Conservation (phyloP, 2,113 vertebrate genomes). For the Cephalopterus ornatus region DNA sequence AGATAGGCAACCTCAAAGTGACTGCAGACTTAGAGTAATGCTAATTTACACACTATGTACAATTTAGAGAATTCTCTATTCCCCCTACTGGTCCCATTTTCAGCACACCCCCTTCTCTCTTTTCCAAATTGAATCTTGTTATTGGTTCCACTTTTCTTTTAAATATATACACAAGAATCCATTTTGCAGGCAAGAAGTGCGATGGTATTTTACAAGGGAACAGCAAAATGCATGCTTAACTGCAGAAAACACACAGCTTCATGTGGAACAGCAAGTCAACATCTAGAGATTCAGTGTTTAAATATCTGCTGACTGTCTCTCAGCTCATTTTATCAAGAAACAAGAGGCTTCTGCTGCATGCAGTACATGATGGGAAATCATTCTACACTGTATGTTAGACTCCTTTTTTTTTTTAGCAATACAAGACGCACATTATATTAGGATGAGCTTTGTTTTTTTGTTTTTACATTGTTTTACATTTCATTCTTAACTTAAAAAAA, state of each 20-base stretch:
- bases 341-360: constrained; percentile 83
- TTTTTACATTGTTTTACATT: constrained; percentile 78
- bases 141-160: constrained; percentile 55
- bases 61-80: constrained; percentile 68
- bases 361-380: constrained; percentile 76
- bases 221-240: constrained; percentile 85
- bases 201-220: constrained; percentile 80
- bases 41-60: constrained; percentile 84
- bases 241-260: constrained; percentile 78
- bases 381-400: constrained; percentile 71
- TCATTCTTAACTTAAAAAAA: constrained; percentile 81
- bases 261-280: constrained; percentile 74
- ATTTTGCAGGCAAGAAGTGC: constrained; percentile 77
- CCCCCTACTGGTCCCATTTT: constrained; percentile 51
- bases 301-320: constrained; percentile 76
- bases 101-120: constrained; percentile 26
- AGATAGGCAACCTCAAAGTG: constrained; percentile 70
- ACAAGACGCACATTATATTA: constrained; percentile 78
- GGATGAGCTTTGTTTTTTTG: constrained; percentile 67
- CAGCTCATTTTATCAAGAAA: constrained; percentile 86
- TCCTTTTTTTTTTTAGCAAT: constrained; percentile 66
- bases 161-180: constrained; percentile 79
- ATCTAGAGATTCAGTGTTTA: constrained; percentile 68
- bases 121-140: constrained; percentile 41
- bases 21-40: constrained; percentile 74